Percentiles rank a stretch among this genome's conserved stretches.
Evolutionary conservation across 1,140 invertebrate genomes (phyloP).

Genomic region (Galleria mellonella): DNA sequence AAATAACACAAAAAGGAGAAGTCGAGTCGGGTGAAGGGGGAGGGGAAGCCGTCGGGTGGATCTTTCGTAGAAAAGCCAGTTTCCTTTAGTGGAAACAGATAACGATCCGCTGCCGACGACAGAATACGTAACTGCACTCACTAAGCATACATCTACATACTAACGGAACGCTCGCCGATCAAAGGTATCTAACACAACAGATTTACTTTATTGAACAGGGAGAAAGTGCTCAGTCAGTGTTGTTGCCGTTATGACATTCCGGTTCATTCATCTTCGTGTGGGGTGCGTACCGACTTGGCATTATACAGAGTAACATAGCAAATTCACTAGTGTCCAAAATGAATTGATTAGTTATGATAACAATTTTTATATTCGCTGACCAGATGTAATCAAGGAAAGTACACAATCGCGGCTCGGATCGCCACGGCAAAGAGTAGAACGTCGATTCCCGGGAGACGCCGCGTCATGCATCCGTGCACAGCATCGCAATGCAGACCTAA

Average conservation of each 20-base stretch:
- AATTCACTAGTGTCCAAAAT: neutral
- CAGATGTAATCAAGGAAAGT: slow-evolving; percentile 14
- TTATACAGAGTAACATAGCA: no score
- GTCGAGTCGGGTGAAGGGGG: slow-evolving; percentile 36
- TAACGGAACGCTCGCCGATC: slow-evolving; percentile 43
- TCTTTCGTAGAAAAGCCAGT: slow-evolving; percentile 70
- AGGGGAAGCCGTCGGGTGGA: slow-evolving; percentile 43
- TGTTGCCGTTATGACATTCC: slow-evolving; percentile 15
- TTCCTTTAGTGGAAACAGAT: slow-evolving; percentile 73
- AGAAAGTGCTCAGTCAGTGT: slow-evolving; percentile 30
- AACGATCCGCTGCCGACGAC: slow-evolving; percentile 71
- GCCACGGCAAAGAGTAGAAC: slow-evolving; percentile 4
- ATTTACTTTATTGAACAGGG: slow-evolving; percentile 28
- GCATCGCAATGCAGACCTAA: slow-evolving; percentile 22
- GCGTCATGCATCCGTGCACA: slow-evolving; percentile 27
- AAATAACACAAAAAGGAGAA: slow-evolving; percentile 70
- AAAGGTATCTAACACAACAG: slow-evolving; percentile 56
- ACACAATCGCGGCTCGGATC: slow-evolving; percentile 11
- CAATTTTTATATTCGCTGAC: slow-evolving; percentile 17
- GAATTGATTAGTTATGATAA: slow-evolving; percentile 4
- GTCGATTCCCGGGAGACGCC: slow-evolving; percentile 25
- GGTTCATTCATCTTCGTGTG: slow-evolving; percentile 12
- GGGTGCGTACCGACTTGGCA: neutral
- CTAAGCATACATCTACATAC: slow-evolving; percentile 65
- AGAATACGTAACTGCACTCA: slow-evolving; percentile 70